Percentiles rank a stretch among this genome's conserved stretches.
Conservation (phyloP, 2,113 vertebrate species). For the Hypanus sabinus region DNA sequence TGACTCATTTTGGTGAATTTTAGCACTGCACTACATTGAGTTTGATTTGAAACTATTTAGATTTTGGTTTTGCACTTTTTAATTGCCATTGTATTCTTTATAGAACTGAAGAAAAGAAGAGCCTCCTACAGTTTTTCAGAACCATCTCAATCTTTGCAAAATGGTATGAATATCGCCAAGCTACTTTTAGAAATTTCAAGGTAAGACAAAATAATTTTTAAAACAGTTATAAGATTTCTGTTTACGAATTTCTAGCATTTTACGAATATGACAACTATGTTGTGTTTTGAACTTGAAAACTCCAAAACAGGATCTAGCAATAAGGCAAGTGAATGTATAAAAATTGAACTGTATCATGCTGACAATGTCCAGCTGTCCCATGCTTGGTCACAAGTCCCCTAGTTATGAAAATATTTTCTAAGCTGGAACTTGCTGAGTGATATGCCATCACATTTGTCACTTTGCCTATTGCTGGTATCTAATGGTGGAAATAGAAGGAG, state of each 20-base stretch:
- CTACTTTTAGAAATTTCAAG: conserved; percentile 77
- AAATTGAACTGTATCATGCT: not conserved
- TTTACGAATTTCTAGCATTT: not conserved
- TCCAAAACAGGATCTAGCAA: not conserved
- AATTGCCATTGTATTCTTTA: conserved; percentile 39
- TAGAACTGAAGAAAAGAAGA: conserved; percentile 66
- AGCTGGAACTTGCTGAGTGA: too few species aligned
- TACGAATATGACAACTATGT: not conserved
- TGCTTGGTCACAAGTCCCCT: too few species aligned
- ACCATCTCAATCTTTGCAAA: conserved; percentile 68
- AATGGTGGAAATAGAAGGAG: too few species aligned
- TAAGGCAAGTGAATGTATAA: not conserved
- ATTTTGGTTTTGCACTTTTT: conserved; percentile 29
- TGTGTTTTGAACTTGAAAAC: not conserved
- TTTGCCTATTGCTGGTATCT: too few species aligned
- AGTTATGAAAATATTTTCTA: too few species aligned
- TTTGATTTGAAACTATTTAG: not conserved
- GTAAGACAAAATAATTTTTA: conserved; percentile 52
- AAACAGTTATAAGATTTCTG: not conserved
- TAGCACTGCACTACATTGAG: conserved; percentile 48
- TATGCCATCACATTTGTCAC: too few species aligned
- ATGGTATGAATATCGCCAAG: conserved; percentile 61
- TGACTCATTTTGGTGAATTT: not conserved
- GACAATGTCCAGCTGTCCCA: too few species aligned
- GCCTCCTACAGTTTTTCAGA: conserved; percentile 71